Conservation (phyloP, 1,140 invertebrate species). For the Macrobrachium rosenbergii region DNA sequence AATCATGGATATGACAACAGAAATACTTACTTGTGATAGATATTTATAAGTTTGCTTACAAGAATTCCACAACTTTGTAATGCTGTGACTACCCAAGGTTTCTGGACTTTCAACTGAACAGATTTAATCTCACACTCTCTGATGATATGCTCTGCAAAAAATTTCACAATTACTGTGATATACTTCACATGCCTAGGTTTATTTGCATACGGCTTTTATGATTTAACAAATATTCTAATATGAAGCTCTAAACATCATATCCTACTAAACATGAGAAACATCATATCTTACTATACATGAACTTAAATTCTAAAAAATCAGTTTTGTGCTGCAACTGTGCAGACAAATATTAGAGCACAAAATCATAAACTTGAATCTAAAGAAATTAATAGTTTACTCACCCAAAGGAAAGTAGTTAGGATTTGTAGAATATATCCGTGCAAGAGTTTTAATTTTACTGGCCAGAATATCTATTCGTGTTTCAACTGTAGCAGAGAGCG, state of each 20-base stretch:
- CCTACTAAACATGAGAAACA: no score
- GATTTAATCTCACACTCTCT: constrained; percentile 71
- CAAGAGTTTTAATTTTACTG: constrained; percentile 71
- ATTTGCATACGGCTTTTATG: background rate
- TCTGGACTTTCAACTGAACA: constrained; percentile 67
- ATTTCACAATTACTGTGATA: background rate
- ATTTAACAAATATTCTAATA: background rate
- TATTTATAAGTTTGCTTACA: constrained; percentile 70
- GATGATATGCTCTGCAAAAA: constrained; percentile 71
- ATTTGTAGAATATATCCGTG: constrained; percentile 71
- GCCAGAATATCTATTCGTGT: constrained; percentile 69
- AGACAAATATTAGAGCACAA: no score
- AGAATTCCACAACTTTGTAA: constrained; percentile 71
- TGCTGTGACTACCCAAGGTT: constrained; percentile 71
- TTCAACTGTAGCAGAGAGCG: constrained; percentile 56
- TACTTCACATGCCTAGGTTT: no score
- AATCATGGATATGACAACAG: background rate
- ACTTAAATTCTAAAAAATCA: no score
- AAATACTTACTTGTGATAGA: constrained; percentile 71
- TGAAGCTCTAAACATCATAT: no score
- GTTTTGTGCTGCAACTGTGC: no score
- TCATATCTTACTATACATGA: no score
- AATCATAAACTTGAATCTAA: background rate
- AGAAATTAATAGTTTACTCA: constrained; percentile 67
- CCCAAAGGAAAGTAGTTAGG: constrained; percentile 74